Evolutionary conservation across 2,888 invertebrate genomes (phyloP), one percentile per base, ranked within the genome.

Genomic region (Campopleginae sp.): DNA sequence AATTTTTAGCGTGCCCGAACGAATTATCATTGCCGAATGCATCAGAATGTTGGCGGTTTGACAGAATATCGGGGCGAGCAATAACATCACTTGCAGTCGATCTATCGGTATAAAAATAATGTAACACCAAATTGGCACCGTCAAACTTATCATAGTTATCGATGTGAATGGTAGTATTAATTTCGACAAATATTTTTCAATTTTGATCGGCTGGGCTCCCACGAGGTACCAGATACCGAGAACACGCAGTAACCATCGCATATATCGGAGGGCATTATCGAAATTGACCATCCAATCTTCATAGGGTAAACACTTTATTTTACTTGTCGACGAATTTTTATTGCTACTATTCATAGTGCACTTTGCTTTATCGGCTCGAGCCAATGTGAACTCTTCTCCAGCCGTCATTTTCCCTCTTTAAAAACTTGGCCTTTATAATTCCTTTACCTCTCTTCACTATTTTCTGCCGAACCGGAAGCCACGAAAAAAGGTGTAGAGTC

Each of bases 191-290:
- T 31, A 4, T 27, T 48, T n/a, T 33, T 70, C 70, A 10, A 48
- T n/a, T 27, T 48, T 48, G 0, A n/a, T 31, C n/a, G 48, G 48
- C 17, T 14, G 65, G 17, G 76, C 46, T 1, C 8, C 17, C 0
- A 61, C 33, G 19, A 46, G 42, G 4, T 82, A 54, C 86, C 87
- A 87, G 17, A 87, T 72, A 0, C 87, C 86, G 27, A 87, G 46
- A 31, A 86, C 46, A 5, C 23, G 76, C 1, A 87, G 48, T n/a
- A 87, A 58, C 84, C 77, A 85, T 66, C 78, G 71, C 2, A 71
- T 84, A 19, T 84, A 71, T 17, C 68, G 71, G 2, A 81, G n/a
- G 10, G 72, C 54, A 54, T 70, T 51, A 42, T 74, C 46, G 19
- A 84, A 58, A 46, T 78, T 74, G 12, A 27, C 19, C 0, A 51